Evolutionary conservation across 2,888 invertebrate species (phyloP), one percentile per base, ranked within the genome.

Genomic region (Amblyteles armatorius): DNA sequence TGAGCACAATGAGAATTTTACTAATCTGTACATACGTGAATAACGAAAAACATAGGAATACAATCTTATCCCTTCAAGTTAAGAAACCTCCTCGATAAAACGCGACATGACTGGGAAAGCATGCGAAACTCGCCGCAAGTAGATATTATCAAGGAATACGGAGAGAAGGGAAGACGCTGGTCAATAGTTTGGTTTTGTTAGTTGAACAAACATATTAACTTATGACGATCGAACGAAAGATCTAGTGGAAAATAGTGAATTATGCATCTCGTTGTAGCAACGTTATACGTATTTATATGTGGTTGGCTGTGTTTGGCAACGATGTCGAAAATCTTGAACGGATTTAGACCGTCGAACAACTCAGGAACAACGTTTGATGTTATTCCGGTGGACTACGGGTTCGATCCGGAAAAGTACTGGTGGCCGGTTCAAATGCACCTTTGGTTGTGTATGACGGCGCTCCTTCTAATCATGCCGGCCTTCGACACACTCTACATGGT

Each of bases 361-460:
- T 65, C 76, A 11, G 29, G 76, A 40, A 6, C 2, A 0, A 5
- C 13, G 7, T 26, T 50, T 7, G n/a, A 7, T 3, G 13, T 67
- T 16, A 7, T 33, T 44, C 63, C 33, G 29, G 33, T 63, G 9
- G 76, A 76, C 57, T 76, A 76, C 48, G 33, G 26, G 19, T 6
- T 76, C 76, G 76, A 76, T 63, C 63, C 65, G 13, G 55, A 40
- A 11, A 55, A 72, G 22, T 72, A 55, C n/a, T 72, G 33, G 22
- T 72, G 19, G 19, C 36, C 36, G 16, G 55, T 72, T 26, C 33
- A 33, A 48, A 16, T 48, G 44, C 44, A 48, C 44, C 4, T 48
- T 2, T n/a, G 55, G 11, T n/a, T 36, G 13, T 33, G 44, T 33
- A 3, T 33, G 4, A 3, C 1, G 9, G 19, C 19, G 13, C 22